Conservation (phyloP, 2,797 vertebrate genomes). For the Ammospiza maritima region DNA sequence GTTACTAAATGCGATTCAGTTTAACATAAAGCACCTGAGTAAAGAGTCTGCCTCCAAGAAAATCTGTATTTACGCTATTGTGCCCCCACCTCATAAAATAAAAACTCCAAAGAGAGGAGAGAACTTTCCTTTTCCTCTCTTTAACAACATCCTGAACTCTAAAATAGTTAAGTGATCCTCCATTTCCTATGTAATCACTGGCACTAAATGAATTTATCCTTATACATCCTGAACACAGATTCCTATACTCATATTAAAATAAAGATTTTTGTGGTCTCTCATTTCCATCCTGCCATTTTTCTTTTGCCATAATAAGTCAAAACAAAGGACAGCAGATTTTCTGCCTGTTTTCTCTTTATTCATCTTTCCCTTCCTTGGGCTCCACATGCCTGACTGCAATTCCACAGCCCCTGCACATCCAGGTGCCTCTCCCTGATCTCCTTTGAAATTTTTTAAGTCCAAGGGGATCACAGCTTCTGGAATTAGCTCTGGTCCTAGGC, state of each 20-base stretch:
- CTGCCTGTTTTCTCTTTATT: background rate
- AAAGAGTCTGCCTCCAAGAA: background rate
- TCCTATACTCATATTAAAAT: background rate
- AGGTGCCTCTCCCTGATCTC: background rate
- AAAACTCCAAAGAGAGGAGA: background rate
- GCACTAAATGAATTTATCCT: background rate
- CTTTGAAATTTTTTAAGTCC: background rate
- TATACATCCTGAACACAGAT: background rate
- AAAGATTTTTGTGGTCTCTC: background rate
- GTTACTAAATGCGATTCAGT: background rate
- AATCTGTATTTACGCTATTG: background rate
- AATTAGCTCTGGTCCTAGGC: background rate
- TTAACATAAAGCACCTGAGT: background rate
- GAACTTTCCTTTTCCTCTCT: constrained; percentile 47
- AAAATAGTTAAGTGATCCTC: background rate
- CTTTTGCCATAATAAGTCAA: background rate
- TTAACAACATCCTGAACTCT: constrained; percentile 35
- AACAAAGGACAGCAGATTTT: background rate
- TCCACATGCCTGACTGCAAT: background rate
- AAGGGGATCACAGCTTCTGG: background rate
- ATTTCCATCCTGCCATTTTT: background rate
- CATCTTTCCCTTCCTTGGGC: background rate
- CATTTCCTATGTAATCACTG: background rate
- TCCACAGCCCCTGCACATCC: background rate
- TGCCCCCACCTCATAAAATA: background rate